A percentile compares a stretch with the other conserved stretches of the same genome.
These are phyloP conservation scores for Andrena hattorfiana DNA, from an alignment of 2,888 invertebrate genomes.

Conservation along the genomic window DNA sequence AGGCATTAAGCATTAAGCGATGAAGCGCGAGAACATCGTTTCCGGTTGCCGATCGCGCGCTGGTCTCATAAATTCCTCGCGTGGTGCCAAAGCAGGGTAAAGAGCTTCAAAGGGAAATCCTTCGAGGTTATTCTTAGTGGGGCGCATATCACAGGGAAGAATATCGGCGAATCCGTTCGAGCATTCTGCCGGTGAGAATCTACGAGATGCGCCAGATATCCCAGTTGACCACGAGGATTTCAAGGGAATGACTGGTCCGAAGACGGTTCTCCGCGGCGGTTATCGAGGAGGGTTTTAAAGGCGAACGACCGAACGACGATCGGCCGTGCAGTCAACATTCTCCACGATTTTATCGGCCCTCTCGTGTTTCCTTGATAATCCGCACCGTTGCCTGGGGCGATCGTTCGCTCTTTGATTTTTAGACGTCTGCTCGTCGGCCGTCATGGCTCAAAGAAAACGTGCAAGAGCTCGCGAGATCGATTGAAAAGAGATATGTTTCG, in stretches of 20 bases:
- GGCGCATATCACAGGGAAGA: slow-evolving; percentile 14
- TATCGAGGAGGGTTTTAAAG: slow-evolving; percentile 61
- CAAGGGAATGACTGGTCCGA: slow-evolving; percentile 54
- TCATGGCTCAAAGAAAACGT: slow-evolving; percentile 11
- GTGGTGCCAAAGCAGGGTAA: background rate
- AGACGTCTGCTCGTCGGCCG: slow-evolving; percentile 40
- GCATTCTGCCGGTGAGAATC: slow-evolving; percentile 47
- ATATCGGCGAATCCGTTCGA: slow-evolving; percentile 36
- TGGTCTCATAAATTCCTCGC: slow-evolving; percentile 11
- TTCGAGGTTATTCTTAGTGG: slow-evolving; percentile 38
- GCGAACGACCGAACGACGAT: slow-evolving; percentile 54
- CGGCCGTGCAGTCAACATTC: slow-evolving; percentile 48
- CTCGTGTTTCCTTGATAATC: slow-evolving; percentile 58
- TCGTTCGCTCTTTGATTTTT: slow-evolving; percentile 55
- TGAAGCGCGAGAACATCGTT: slow-evolving; percentile 17
- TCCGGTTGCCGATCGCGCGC: background rate
- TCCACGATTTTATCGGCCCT: slow-evolving; percentile 57
- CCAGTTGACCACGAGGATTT: slow-evolving; percentile 56
- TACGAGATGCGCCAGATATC: slow-evolving; percentile 54
- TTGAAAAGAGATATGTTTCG: slow-evolving; percentile 40
- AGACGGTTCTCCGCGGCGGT: slow-evolving; percentile 43
- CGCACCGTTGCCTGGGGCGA: slow-evolving; percentile 34
- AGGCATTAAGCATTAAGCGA: slow-evolving; percentile 28
- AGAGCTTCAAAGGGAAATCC: slow-evolving; percentile 28
- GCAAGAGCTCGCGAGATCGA: slow-evolving; percentile 27